Evolutionary conservation across 2,888 invertebrate species (phyloP).

Genomic region (Leucoptera coffeella): DNA sequence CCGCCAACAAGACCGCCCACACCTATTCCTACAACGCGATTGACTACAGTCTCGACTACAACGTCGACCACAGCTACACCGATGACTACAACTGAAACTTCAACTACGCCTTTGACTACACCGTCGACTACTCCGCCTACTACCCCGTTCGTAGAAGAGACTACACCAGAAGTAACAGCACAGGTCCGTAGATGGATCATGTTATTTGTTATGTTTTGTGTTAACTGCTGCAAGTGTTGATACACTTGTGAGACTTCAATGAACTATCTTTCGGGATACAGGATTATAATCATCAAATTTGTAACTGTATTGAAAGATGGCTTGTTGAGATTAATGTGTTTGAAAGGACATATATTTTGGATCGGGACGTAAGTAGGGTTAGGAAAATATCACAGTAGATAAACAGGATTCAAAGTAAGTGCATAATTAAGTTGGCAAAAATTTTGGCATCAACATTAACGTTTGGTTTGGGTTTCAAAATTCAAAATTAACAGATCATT

Average conservation of each 20-base stretch:
- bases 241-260: background rate
- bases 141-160: constrained; percentile 17
- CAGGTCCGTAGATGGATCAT: constrained; percentile 21
- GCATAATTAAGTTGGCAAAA: too few relatives aligned
- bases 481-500: too few relatives aligned
- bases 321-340: too few relatives aligned
- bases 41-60: constrained; percentile 12
- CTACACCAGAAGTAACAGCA: constrained; percentile 22
- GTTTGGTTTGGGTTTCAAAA: too few relatives aligned
- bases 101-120: constrained; percentile 6
- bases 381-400: too few relatives aligned
- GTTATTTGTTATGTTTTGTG: background rate
- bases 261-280: too few relatives aligned
- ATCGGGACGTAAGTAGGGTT: too few relatives aligned
- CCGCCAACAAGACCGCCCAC: constrained; percentile 14
- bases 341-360: too few relatives aligned
- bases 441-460: too few relatives aligned
- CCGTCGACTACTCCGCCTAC: constrained; percentile 3
- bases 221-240: background rate
- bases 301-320: too few relatives aligned
- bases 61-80: constrained; percentile 12
- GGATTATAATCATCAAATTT: too few relatives aligned
- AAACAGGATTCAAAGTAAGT: too few relatives aligned
- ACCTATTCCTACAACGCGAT: constrained; percentile 13
- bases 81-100: constrained; percentile 2